These are phyloP conservation scores for Aphelocoma californica DNA, from an alignment of 2,797 vertebrate genomes.

Conservation along the genomic window DNA sequence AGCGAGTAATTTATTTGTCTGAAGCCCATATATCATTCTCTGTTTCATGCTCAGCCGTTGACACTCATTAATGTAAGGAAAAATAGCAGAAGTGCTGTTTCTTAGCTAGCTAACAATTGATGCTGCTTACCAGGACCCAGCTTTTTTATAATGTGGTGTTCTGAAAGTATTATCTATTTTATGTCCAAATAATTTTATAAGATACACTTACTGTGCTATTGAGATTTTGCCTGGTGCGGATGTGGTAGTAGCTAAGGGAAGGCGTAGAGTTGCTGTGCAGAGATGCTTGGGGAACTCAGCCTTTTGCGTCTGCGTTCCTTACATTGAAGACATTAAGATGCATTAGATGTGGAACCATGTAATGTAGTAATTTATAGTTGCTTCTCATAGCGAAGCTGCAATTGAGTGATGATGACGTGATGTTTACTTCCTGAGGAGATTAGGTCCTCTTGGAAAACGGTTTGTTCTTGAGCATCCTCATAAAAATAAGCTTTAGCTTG, in stretches of 20 bases:
- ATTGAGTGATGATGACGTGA: not conserved
- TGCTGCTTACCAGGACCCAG: not conserved
- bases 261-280: not conserved
- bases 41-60: not conserved
- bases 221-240: not conserved
- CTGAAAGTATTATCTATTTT: not conserved
- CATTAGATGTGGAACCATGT: not conserved
- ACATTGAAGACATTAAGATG: not conserved
- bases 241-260: not conserved
- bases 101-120: not conserved
- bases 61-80: not conserved
- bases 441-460: slow-evolving; percentile 12
- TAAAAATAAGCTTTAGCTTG: not conserved
- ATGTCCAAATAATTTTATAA: not conserved
- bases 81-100: not conserved
- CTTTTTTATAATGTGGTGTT: not conserved
- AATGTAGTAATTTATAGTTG: not conserved
- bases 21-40: not conserved
- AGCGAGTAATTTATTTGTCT: not conserved
- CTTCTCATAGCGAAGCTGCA: not conserved
- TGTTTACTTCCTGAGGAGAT: slow-evolving; percentile 39
- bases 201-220: not conserved
- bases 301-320: not conserved
- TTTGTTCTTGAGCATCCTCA: slow-evolving; percentile 27
- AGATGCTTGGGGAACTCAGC: not conserved